Base-by-base conservation (phyloP, 2,888 invertebrate genomes). In the Ophion slaviceki region DNA sequence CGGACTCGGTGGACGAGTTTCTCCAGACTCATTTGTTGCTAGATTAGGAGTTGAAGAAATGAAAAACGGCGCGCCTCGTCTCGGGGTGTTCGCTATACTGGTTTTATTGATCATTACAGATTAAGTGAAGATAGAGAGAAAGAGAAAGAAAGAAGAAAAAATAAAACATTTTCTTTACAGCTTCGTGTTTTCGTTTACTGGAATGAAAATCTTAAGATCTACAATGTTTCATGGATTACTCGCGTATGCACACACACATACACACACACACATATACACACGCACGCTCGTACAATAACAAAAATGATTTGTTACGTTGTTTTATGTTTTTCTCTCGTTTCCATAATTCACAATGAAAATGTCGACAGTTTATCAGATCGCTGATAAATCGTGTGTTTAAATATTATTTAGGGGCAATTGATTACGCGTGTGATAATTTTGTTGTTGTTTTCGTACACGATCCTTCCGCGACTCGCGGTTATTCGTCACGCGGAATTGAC, bases 1-100 rank as follows among this genome's bases (percentile, higher is more conserved):
- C 99, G 0, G 99, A 99, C 94, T 98, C 99, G 0, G 97, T 99
- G 3, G 98, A 98, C 93, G 99, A 99, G 94, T 99, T 99, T 94
- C 96, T 99, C 88, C 97, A 97, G 89, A 97, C 98, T 57, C 97
- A 98, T 95, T 95, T 99, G 88, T 95, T 77, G 11, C 45, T 85
- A 11, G 86, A 89, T 24, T 86, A 68, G 32, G 45, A 40, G 2
- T 24, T 47, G 57, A 20, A 20, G 20, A 67, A 66, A 28, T 40
- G 47, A 11, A 5, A 20, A 5, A 61, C 3, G 47, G 40, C 40
- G 47, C 59, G 17, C 24, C 90, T 74, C 47, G 3, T 80, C 64
- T 45, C 40, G 32, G 24, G 5, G 40, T 36, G 61, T 32, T 32
- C 53, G 53, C 53, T 17, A 53, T 53, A 53, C 53, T 17, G 14